Base-by-base conservation (phyloP, 2,797 vertebrate genomes). In the Mastacembelus armatus region DNA sequence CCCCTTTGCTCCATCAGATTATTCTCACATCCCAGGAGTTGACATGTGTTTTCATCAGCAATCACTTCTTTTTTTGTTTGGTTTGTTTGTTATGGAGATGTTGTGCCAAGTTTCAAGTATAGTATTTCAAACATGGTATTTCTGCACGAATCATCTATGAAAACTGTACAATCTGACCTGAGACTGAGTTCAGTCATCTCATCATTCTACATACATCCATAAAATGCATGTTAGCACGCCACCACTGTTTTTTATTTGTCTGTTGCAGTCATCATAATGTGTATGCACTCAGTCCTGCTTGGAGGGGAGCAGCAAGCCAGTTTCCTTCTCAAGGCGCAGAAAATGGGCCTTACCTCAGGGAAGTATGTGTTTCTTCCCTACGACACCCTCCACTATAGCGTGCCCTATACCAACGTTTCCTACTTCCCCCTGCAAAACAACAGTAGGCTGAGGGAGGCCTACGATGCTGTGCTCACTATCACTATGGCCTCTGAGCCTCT, bases 391-490 rank as follows among this genome's bases (percentile, higher is more conserved):
- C 91, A 94, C 54, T 99, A 96, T 94, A 98, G 96, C 73, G 81
- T 98, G 60, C 95, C 96, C 63, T 97, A 97, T 80, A 71, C 73
- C 76, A 96, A 96, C 78, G 77, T 81, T 36, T 91, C 95, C 3
- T 94, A 95, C 83, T 76, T 74, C 11, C 8, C 92, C 15, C 92
- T 97, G 32, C 88, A 91, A 64, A 95, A 94, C 14, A 89, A 94
- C 80, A 93, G 78, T 71, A 91, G 87, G 56, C 93, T 98, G 66
- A 86, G 64, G 57, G 83, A 95, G 81, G 96, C 96, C 21, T 98
- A 98, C 0, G 95, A 98, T 4, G 93, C 96, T 1, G 96, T 98
- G 61, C 90, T 99, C 64, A 99, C 96, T 1, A 84, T 99, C 77
- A 97, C 96, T 0, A 24, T 97, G 49, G 94, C 93, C n/a, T 97